A percentile compares a stretch with the other conserved stretches of the same genome.
These are phyloP conservation scores for Bungarus multicinctus DNA, from an alignment of 2,113 vertebrate genomes.

Conservation along the genomic window DNA sequence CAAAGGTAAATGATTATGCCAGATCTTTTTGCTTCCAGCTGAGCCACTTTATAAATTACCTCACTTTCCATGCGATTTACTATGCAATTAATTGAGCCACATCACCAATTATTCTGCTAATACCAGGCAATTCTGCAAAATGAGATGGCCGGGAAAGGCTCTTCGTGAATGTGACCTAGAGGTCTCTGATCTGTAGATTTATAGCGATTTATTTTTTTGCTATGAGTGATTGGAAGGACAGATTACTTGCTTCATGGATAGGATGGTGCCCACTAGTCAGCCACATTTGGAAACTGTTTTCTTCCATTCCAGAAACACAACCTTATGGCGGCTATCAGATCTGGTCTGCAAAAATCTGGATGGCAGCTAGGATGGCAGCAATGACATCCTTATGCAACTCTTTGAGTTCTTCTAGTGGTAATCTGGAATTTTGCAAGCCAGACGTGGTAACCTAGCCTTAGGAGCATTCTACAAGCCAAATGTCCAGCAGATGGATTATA, in stretches of 20 bases:
- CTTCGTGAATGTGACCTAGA: not conserved
- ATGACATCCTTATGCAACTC: not conserved
- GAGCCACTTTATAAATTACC: constrained; percentile 13
- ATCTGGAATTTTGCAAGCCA: no score
- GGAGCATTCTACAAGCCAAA: not conserved
- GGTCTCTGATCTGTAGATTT: not conserved
- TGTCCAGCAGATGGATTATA: not conserved
- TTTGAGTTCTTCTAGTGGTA: not conserved
- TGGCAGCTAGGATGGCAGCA: not conserved
- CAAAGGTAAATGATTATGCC: constrained; percentile 16
- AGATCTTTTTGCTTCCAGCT: not conserved
- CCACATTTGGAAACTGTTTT: not conserved
- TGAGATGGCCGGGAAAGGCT: not conserved
- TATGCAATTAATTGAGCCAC: constrained; percentile 19
- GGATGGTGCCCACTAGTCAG: not conserved
- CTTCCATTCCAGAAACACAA: not conserved
- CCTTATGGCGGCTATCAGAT: not conserved
- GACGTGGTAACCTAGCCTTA: not conserved
- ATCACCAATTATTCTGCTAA: not conserved
- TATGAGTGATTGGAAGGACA: not conserved
- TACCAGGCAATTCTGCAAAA: not conserved
- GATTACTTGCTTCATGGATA: not conserved
- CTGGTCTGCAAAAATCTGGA: not conserved
- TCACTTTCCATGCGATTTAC: constrained; percentile 28
- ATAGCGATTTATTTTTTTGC: not conserved